These are phyloP conservation scores for Cryptotermes secundus DNA, from an alignment of 1,140 invertebrate genomes.

Conservation along the genomic window DNA sequence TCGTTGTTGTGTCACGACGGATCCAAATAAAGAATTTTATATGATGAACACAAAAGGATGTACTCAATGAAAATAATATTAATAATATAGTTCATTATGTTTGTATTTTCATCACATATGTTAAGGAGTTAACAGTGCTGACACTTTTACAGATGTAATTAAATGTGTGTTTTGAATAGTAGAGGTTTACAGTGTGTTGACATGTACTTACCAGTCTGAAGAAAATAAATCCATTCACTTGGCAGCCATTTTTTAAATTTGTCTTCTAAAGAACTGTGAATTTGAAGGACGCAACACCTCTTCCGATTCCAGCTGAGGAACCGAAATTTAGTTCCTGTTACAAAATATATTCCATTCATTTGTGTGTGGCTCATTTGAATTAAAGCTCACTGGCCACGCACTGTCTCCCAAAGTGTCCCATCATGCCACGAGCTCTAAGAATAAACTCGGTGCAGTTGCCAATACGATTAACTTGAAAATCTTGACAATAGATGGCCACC, in stretches of 20 bases:
- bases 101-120: no score
- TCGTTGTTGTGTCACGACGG: no score
- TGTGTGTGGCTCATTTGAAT: background rate
- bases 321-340: background rate
- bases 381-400: background rate
- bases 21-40: no score
- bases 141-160: no score
- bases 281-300: background rate
- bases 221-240: background rate
- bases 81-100: no score
- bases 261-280: background rate
- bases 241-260: background rate
- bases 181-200: background rate
- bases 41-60: no score
- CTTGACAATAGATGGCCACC: background rate
- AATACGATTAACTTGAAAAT: background rate
- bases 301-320: background rate
- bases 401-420: background rate
- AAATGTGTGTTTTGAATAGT: no score
- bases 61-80: no score
- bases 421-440: background rate
- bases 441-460: background rate
- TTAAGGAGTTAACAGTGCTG: no score
- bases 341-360: background rate
- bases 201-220: background rate